Conservation (phyloP, 2,113 vertebrate genomes). For the Harpagus bidentatus region DNA sequence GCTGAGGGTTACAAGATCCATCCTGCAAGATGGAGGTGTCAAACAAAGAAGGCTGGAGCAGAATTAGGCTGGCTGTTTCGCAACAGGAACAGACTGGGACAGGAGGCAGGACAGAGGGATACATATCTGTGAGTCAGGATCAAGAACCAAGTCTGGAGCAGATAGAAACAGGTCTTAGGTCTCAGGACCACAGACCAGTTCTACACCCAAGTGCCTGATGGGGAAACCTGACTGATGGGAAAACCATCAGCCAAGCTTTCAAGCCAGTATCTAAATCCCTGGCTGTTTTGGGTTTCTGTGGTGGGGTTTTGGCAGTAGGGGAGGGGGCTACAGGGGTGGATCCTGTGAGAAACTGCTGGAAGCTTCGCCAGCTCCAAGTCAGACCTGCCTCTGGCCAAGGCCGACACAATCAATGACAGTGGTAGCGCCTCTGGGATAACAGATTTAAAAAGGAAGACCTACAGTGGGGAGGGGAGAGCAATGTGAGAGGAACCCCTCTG, state of each 20-base stretch:
- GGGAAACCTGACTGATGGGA: background rate
- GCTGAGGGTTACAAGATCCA: background rate
- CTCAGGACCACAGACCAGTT: background rate
- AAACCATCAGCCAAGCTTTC: background rate
- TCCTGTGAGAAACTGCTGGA: too few relatives aligned
- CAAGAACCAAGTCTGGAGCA: background rate
- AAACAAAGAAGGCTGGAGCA: background rate
- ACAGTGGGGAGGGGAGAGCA: too few relatives aligned
- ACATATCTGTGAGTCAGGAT: background rate
- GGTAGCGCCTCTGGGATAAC: too few relatives aligned
- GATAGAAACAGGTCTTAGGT: background rate
- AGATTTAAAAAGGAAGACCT: too few relatives aligned
- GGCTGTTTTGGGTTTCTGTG: too few relatives aligned
- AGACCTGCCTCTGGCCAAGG: too few relatives aligned
- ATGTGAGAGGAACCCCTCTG: too few relatives aligned
- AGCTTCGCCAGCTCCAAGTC: too few relatives aligned
- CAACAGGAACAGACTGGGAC: background rate
- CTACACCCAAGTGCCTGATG: background rate
- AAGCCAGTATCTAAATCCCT: background rate
- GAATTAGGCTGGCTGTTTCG: background rate
- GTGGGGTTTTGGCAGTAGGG: too few relatives aligned
- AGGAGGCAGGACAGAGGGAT: background rate
- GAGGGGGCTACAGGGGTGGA: too few relatives aligned
- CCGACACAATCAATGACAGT: too few relatives aligned
- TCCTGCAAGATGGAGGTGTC: background rate